Conservation (phyloP, 2,888 invertebrate species). For the Pristionchus maxplancki region DNA sequence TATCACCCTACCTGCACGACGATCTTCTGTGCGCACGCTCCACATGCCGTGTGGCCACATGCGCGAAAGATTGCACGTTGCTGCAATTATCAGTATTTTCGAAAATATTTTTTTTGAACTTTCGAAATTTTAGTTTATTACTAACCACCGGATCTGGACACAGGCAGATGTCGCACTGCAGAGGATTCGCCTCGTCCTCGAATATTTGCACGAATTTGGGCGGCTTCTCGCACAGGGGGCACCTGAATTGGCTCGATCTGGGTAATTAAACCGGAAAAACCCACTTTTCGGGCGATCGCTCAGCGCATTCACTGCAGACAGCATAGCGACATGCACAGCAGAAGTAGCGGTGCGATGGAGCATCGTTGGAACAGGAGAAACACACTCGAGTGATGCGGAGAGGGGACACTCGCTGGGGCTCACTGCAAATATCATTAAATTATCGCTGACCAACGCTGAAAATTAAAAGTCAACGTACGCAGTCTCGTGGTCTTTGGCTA, state of each 20-base stretch:
- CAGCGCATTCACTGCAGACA: background rate
- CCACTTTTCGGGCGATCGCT: no score
- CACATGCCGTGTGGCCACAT: background rate
- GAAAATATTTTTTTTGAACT: background rate
- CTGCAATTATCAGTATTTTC: background rate
- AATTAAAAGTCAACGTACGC: background rate
- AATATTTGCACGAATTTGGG: background rate
- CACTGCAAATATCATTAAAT: no score
- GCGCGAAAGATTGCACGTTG: background rate
- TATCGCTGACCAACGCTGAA: no score
- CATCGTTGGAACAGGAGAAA: background rate
- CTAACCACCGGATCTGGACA: background rate
- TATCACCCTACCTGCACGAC: background rate
- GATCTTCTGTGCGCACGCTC: background rate
- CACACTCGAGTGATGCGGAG: background rate
- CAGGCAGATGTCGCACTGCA: background rate
- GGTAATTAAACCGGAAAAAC: no score
- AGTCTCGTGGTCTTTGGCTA: background rate
- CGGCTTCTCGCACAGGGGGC: background rate
- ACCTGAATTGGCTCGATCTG: no score
- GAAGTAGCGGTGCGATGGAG: background rate
- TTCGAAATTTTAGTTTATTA: background rate
- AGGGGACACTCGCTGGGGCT: background rate
- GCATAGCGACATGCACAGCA: background rate
- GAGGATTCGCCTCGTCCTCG: background rate